These are phyloP conservation scores for Chironomus tepperi DNA, from an alignment of 1,140 invertebrate genomes.

Conservation along the genomic window DNA sequence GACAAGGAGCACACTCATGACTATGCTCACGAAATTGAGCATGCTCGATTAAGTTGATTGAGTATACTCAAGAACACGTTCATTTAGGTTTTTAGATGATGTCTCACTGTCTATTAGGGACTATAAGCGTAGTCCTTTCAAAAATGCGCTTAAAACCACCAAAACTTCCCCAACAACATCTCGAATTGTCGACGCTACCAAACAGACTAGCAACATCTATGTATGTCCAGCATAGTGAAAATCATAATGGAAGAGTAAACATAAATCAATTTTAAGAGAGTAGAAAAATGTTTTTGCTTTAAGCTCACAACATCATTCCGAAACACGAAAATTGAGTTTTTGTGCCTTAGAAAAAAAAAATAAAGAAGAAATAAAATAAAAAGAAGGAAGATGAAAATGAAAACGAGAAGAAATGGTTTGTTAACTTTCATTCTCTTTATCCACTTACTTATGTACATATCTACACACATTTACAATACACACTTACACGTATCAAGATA, in stretches of 20 bases:
- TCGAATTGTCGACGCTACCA: too few species aligned
- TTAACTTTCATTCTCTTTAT: constrained; percentile 11
- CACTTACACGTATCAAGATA: not conserved
- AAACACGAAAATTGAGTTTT: constrained; percentile 8
- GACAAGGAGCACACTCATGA: too few species aligned
- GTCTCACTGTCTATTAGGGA: too few species aligned
- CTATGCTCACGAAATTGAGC: too few species aligned
- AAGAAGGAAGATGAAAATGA: not conserved
- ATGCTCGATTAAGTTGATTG: too few species aligned
- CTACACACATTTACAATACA: too few species aligned
- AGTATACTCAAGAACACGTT: too few species aligned
- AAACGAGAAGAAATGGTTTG: not conserved
- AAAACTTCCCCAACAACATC: too few species aligned
- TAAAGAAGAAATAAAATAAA: too few species aligned
- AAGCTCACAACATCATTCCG: not conserved
- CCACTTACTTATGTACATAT: not conserved
- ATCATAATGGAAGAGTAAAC: constrained; percentile 8
- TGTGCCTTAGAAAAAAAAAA: not conserved
- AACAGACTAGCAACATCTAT: not conserved
- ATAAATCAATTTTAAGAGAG: not conserved
- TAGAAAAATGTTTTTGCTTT: not conserved
- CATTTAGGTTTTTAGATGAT: too few species aligned
- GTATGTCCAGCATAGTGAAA: not conserved
- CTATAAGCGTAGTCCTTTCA: too few species aligned
- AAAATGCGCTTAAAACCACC: too few species aligned